Base-by-base conservation (phyloP, 2,797 vertebrate genomes). In the Enteromius treurensis region DNA sequence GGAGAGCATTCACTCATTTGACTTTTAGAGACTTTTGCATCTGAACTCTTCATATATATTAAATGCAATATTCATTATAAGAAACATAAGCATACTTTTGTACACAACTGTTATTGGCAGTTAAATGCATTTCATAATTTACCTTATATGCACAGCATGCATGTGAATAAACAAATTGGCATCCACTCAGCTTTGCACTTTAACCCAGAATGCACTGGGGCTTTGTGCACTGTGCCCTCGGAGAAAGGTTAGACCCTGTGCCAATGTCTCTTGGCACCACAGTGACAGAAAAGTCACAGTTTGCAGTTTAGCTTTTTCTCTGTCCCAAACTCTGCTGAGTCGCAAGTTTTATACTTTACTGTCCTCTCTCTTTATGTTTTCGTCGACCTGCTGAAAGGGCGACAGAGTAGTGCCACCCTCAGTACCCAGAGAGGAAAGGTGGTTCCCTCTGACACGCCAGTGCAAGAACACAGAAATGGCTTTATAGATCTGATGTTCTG, bases 261-360 rank as follows among this genome's bases (percentile, higher is more conserved):
- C 67, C 49, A 21, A n/a, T 79, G 60, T 40, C 67, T 60, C 64
- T 79, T 82, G 73, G 80, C 83, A 80, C 11, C 64, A 29, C 42
- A n/a, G 68, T 29, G 23, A 34, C 5, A 78, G 47, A 64, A 29
- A 78, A 47, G 42, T 65, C 19, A 78, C 60, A 64, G 60, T 65
- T 32, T 78, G 76, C 79, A 78, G 60, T 73, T 69, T 42, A 65
- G 32, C 58, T 58, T 74, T 84, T 78, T 67, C 45, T 74, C 26
- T 68, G 49, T 78, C 68, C 58, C 55, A 21, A 37, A 34, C 65
- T 47, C 21, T 85, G 86, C 85, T 87, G 85, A 85, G 84, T 85
- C 64, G 68, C 45, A 71, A 21, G 37, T 74, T 77, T 86, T 84
- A 26, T 9, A n/a, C 77, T 85, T 87, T 64, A 80, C 70, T 73